A percentile compares a stretch with the other conserved stretches of the same genome.
Evolutionary conservation across 2,113 vertebrate species (phyloP).

Genomic region (Stomatorhinus ivindoensis): DNA sequence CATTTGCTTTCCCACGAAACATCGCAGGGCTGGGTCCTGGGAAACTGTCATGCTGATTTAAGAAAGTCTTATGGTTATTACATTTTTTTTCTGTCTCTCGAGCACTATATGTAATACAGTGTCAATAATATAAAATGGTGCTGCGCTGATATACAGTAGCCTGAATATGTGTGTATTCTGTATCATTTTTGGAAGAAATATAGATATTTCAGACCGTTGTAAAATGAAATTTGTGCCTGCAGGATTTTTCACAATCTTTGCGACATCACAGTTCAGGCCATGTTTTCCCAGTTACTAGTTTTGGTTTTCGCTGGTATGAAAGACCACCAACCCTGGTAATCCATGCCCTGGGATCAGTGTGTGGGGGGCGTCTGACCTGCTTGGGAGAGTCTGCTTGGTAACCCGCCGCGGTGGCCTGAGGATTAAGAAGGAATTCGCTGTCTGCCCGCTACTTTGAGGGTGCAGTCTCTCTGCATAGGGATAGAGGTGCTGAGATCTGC

Average conservation of each 20-base stretch:
- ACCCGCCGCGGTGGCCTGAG: not conserved
- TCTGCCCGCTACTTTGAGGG: conserved; percentile 46
- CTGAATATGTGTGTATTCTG: not conserved
- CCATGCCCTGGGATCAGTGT: not conserved
- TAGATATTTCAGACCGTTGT: not conserved
- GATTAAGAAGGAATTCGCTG: conserved; percentile 5
- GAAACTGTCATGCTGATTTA: not conserved
- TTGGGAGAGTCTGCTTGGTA: not conserved
- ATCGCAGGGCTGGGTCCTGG: not conserved
- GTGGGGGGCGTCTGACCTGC: not conserved
- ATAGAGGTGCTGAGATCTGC: fast-evolving
- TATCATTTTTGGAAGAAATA: not conserved
- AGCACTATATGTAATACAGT: not conserved
- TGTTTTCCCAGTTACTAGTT: not conserved
- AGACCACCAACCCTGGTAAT: not conserved
- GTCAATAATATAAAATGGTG: not conserved
- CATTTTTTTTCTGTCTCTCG: not conserved
- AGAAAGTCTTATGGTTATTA: not conserved
- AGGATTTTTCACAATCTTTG: conserved; percentile 2
- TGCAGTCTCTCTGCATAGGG: conserved; percentile 17
- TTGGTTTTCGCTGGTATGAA: not conserved
- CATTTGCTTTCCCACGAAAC: not conserved
- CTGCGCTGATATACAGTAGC: not conserved
- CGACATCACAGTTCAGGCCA: not conserved
- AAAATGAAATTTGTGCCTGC: not conserved